Percentiles rank a stretch among this genome's conserved stretches.
phyloP scores from a whole-genome alignment of 2,888 invertebrate genomes.

The Operophtera brumata region DNA sequence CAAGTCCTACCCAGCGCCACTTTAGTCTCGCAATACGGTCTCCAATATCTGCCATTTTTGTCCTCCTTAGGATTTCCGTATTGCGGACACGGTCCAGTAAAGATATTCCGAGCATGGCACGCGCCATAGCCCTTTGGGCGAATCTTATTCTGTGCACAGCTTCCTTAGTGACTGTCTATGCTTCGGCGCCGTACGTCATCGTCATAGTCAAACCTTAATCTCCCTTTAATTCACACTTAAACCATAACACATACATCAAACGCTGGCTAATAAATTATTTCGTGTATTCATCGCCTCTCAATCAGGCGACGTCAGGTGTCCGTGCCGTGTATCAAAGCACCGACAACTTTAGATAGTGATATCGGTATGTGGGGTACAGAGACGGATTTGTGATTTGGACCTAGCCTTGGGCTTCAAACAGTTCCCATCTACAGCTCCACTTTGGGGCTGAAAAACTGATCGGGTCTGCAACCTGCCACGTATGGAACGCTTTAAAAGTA shows the following conservation, averaged over 20 bases:
- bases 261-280: conserved; percentile 28
- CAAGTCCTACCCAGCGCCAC: too few species aligned
- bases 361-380: background rate
- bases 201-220: background rate
- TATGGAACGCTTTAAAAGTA: too few species aligned
- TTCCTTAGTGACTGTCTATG: too few species aligned
- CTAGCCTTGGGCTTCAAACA: background rate
- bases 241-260: conserved; percentile 6
- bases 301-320: conserved; percentile 28
- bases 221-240: background rate
- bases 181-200: too few species aligned
- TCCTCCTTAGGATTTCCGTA: too few species aligned
- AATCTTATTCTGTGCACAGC: too few species aligned
- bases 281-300: conserved; percentile 31
- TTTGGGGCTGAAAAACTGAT: background rate
- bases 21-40: too few species aligned
- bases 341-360: conserved; percentile 4
- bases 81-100: too few species aligned
- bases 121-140: too few species aligned
- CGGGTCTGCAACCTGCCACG: too few species aligned
- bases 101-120: too few species aligned
- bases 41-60: too few species aligned
- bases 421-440: background rate
- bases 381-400: background rate
- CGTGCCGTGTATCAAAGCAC: background rate